Evolutionary conservation across 2,113 vertebrate genomes (phyloP).

Genomic region (Caranx melampygus): DNA sequence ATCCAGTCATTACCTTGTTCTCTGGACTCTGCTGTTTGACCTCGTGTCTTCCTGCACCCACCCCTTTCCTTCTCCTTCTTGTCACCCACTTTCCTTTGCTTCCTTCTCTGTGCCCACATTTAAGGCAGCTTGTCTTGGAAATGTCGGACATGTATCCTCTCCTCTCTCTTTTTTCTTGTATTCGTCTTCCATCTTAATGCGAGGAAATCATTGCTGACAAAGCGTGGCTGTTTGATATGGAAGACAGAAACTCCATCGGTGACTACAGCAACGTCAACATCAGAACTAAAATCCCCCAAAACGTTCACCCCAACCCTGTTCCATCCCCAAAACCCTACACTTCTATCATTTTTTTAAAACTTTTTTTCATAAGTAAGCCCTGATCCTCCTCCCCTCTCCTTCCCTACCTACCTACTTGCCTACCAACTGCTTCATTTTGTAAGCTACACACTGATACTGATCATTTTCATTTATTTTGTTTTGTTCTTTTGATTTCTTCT

Average conservation of each 20-base stretch:
- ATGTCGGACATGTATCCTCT: slow-evolving; percentile 26
- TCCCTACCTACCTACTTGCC: slow-evolving; percentile 32
- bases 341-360: slow-evolving; percentile 2
- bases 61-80: slow-evolving; percentile 16
- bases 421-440: slow-evolving; percentile 64
- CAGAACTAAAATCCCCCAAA: slow-evolving; percentile 45
- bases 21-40: slow-evolving; percentile 2
- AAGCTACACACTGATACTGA: slow-evolving; percentile 68
- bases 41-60: slow-evolving; percentile 11
- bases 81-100: slow-evolving; percentile 7
- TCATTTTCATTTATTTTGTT: slow-evolving; percentile 74
- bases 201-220: slow-evolving; percentile 70
- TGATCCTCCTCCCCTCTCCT: slow-evolving; percentile 20
- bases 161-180: slow-evolving; percentile 21
- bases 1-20: slow-evolving; percentile 19
- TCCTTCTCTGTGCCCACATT: slow-evolving; percentile 28
- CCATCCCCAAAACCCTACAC: slow-evolving; percentile 33
- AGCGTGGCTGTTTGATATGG: slow-evolving; percentile 79
- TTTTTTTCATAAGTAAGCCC: slow-evolving; percentile 47
- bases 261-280: slow-evolving; percentile 61
- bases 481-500: slow-evolving; percentile 81
- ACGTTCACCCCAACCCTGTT: slow-evolving; percentile 11
- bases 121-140: slow-evolving; percentile 60
- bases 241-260: slow-evolving; percentile 73
- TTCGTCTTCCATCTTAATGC: slow-evolving; percentile 58